A percentile compares a stretch with the other conserved stretches of the same genome.
These are phyloP conservation scores for Ophion slaviceki DNA, from an alignment of 2,888 invertebrate species.

Conservation along the genomic window DNA sequence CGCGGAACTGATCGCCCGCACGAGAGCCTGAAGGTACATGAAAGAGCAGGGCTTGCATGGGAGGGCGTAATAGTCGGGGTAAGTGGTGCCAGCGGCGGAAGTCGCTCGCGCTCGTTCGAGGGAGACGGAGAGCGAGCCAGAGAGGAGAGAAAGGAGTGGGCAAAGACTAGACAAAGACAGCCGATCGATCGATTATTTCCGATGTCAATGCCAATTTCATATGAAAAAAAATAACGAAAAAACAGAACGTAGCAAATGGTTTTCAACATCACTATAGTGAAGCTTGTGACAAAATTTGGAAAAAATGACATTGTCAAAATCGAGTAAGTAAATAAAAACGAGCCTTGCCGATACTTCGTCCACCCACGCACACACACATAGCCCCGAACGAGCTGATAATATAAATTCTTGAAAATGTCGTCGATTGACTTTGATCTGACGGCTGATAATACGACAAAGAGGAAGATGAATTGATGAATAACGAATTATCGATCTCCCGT, in stretches of 20 bases:
- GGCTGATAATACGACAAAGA: slow-evolving; percentile 13
- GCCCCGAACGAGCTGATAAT: not conserved
- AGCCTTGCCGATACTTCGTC: not conserved
- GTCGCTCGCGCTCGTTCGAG: slow-evolving; percentile 23
- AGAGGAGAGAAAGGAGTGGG: not conserved
- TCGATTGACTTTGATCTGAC: slow-evolving; percentile 6
- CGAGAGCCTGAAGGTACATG: slow-evolving; percentile 29
- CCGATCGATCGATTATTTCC: not conserved
- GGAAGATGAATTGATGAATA: not conserved
- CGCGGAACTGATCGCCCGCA: slow-evolving; percentile 11
- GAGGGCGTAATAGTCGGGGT: slow-evolving; percentile 45
- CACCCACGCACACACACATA: not conserved
- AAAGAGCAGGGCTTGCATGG: slow-evolving; percentile 24
- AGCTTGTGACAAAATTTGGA: not conserved
- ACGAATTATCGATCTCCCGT: slow-evolving; percentile 30
- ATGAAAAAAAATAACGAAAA: slow-evolving; percentile 36
- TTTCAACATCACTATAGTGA: not conserved
- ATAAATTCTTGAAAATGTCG: not conserved
- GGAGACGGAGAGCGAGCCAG: slow-evolving; percentile 10
- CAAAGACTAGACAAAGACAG: not conserved
- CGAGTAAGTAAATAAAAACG: not conserved
- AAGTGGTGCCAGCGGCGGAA: slow-evolving; percentile 49
- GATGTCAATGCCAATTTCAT: slow-evolving; percentile 60
- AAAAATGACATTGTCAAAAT: not conserved
- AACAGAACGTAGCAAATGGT: slow-evolving; percentile 21